phyloP scores from a whole-genome alignment of 2,797 vertebrate genomes.

The Leptatherina wallacei region DNA sequence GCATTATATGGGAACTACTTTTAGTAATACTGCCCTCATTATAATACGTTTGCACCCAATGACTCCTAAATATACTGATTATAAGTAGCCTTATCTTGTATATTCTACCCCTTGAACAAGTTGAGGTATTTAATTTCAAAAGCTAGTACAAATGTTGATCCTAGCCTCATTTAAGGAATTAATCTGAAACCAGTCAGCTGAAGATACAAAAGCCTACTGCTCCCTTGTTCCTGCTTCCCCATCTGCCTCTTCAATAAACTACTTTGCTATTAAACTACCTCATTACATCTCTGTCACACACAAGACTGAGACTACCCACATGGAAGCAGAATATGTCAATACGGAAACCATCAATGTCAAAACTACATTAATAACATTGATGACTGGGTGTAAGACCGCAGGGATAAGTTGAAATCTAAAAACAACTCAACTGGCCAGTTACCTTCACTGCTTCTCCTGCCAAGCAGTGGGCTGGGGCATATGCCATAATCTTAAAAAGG shows the following conservation, averaged over 20 bases:
- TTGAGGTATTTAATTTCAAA: constrained; percentile 5
- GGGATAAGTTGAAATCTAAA: constrained; percentile 32
- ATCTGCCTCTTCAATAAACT: not conserved
- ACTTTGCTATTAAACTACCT: constrained; percentile 8
- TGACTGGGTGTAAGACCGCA: constrained; percentile 32
- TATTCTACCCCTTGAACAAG: not conserved
- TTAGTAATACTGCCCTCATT: not conserved
- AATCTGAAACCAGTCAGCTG: not conserved
- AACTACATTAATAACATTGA: constrained; percentile 41
- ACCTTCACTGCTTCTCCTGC: constrained; percentile 76
- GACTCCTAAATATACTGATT: not conserved
- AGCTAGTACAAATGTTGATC: not conserved
- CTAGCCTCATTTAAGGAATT: not conserved
- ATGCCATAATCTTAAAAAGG: constrained; percentile 58
- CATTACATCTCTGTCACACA: constrained; percentile 23
- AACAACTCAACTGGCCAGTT: constrained; percentile 38
- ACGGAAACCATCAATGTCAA: constrained; percentile 53
- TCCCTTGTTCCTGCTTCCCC: constrained; percentile 7
- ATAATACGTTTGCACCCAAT: constrained; percentile 4
- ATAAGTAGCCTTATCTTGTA: not conserved
- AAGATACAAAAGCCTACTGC: not conserved
- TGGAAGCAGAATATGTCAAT: constrained; percentile 11
- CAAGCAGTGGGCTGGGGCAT: constrained; percentile 55
- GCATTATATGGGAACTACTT: not conserved
- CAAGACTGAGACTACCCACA: constrained; percentile 4